Conservation (phyloP, 2,797 vertebrate species). For the Fundulus diaphanus region DNA sequence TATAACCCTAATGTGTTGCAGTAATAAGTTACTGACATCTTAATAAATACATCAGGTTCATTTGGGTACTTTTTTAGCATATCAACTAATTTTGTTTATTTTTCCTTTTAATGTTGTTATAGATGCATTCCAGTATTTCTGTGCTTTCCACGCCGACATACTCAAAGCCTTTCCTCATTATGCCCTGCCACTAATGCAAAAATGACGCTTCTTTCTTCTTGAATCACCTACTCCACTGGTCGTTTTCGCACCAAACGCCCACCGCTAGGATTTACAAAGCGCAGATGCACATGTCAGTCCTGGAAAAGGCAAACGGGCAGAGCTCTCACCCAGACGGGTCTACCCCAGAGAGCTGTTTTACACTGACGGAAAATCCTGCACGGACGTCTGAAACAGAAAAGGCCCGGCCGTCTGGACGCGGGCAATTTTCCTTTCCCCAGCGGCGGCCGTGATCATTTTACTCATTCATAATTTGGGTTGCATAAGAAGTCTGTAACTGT, state of each 20-base stretch:
- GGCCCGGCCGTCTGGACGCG: slow-evolving; percentile 73
- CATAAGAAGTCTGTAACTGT: slow-evolving; percentile 70
- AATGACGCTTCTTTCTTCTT: slow-evolving; percentile 17
- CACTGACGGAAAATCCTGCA: slow-evolving; percentile 77
- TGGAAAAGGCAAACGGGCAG: slow-evolving; percentile 69
- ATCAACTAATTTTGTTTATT: neutral
- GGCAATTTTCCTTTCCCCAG: slow-evolving; percentile 66
- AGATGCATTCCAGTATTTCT: neutral
- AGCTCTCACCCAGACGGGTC: slow-evolving; percentile 72
- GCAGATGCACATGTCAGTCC: slow-evolving; percentile 66
- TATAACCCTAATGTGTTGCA: too few relatives aligned
- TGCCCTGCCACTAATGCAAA: neutral
- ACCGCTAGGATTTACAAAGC: slow-evolving; percentile 56
- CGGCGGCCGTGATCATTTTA: slow-evolving; percentile 60
- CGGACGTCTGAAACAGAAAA: slow-evolving; percentile 46
- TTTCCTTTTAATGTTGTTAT: neutral
- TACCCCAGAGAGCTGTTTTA: slow-evolving; percentile 70
- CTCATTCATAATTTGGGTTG: slow-evolving; percentile 78
- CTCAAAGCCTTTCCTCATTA: neutral
- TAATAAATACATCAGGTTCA: neutral
- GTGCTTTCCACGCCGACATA: neutral
- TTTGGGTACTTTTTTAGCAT: neutral
- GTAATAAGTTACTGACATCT: neutral
- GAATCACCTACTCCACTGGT: slow-evolving; percentile 30
- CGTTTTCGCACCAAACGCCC: slow-evolving; percentile 72